Base-by-base conservation (phyloP, 2,797 vertebrate genomes). In the Acropternis orthonyx region DNA sequence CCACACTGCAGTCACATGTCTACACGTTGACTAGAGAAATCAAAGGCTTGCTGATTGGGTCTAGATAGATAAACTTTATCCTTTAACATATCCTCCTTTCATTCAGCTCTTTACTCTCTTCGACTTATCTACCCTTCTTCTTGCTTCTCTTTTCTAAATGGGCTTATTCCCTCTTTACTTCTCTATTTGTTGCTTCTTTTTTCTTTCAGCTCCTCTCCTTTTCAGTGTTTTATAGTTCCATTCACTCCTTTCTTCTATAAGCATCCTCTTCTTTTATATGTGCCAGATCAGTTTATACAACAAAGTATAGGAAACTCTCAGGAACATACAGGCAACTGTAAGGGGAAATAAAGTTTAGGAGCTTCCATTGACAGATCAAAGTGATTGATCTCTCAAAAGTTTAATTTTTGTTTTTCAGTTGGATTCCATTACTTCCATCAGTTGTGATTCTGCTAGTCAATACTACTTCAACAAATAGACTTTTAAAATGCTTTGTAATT, bases 71-170 rank as follows among this genome's bases (percentile, higher is more conserved):
- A 95, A 90, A 94, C 62, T 93, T 96, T 92, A 92, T 95, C 85
- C 62, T 94, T 88, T 88, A 80, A 94, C 94, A 97, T 92, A 95
- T 92, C 90, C 79, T 96, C 85, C 88, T 95, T 94, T 97, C 85
- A 91, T 93, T 92, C 77, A 74, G 71, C 79, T 91, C 67, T 94
- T 90, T 91, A 88, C 32, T 82, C 12, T 55, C 14, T 81, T 85
- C 23, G 1, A 17, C 75, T 80, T 89, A 49, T 73, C 67, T 92
- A 27, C 13, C 24, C 27, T 11, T 43, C 62, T 84, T 72, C 41
- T 66, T 83, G 18, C 51, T 84, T 93, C 77, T 27, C 30, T 91
- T 84, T 89, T 54, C 62, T 84, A 89, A 88, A 58, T n/a, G 72
- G 49, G 51, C 27, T 75, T 76, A 76, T 73, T 41, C 26, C 17